Evolutionary conservation across 2,797 vertebrate species (phyloP), one percentile per base, ranked within the genome.

Genomic region (Sebastes reedi): DNA sequence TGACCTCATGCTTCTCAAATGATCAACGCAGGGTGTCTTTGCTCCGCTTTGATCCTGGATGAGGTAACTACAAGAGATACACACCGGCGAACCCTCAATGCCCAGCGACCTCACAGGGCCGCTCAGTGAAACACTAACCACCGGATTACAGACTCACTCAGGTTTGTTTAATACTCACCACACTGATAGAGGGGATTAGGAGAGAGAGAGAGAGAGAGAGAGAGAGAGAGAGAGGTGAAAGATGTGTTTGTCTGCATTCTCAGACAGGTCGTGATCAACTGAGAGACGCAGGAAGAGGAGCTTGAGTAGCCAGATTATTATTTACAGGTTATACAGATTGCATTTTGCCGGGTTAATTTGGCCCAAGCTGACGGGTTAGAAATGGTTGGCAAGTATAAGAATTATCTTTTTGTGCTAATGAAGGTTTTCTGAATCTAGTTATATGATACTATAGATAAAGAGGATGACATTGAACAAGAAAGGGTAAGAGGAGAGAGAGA

Each of bases 31-130:
- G 30, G 58, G 0, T 8, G 62, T 62, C 32, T 77, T 20, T n/a
- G 27, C 72, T 22, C 64, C 2, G 60, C 82, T 86, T 88, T 87
- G 62, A 88, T 88, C 75, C 54, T 6, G 62, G 70, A 73, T 83
- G 74, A 87, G 46, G 55, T 74, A 72, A 82, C 61, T 67, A 77
- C 67, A 64, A 82, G 30, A 2, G 24, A 79, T 18, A 80, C 56
- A 69, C 74, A 75, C 77, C 68, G 27, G 64, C 0, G 2, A 54
- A 3, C 4, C 60, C 59, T 61, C 24, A 59, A 39, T 24, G 59
- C 67, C 27, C 56, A 52, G 74, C 12, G 54, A 67, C 58, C 83
- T 68, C 67, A 27, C 55, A 11, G 64, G 42, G 60, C 16, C n/a
- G 16, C 73, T 20, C 29, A 1, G 71, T 20, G 65, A 80, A 76